Evolutionary conservation across 2,888 invertebrate species (phyloP).

Genomic region (Rhingia campestris): DNA sequence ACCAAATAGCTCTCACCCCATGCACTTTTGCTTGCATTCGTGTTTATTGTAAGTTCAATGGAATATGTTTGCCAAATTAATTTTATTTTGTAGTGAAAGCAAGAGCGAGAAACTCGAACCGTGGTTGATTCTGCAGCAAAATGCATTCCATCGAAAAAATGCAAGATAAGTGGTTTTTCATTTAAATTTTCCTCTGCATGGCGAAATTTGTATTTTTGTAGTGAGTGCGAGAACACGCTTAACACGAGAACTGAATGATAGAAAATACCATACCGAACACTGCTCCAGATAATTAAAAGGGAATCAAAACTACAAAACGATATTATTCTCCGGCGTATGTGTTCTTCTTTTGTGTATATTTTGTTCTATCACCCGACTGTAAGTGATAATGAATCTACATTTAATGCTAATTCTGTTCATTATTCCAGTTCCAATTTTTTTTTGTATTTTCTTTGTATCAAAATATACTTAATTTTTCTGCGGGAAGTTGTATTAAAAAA

Average conservation of each 20-base stretch:
- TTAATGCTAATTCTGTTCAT: slow-evolving; percentile 35
- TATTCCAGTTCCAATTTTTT: slow-evolving; percentile 20
- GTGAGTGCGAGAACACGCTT: slow-evolving; percentile 16
- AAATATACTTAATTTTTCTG: slow-evolving; percentile 14
- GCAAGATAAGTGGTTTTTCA: slow-evolving; percentile 54
- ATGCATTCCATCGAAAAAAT: not conserved
- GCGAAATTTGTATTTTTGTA: slow-evolving; percentile 59
- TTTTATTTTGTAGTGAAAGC: slow-evolving; percentile 66
- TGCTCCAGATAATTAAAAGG: slow-evolving; percentile 70
- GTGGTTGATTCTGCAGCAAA: slow-evolving; percentile 19
- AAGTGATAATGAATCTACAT: slow-evolving; percentile 53
- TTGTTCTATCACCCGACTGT: slow-evolving; percentile 45
- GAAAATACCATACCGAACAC: slow-evolving; percentile 36
- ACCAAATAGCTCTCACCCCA: not conserved
- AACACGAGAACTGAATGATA: slow-evolving; percentile 12
- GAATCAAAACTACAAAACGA: slow-evolving; percentile 70
- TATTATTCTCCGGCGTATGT: slow-evolving; percentile 44
- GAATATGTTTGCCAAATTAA: slow-evolving; percentile 57
- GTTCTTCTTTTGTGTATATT: slow-evolving; percentile 36
- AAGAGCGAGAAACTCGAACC: not conserved
- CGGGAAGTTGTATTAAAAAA: slow-evolving; percentile 39
- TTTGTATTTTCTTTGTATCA: slow-evolving; percentile 7
- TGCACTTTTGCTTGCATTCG: slow-evolving; percentile 28
- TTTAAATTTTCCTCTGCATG: slow-evolving; percentile 61
- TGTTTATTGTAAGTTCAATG: slow-evolving; percentile 63